A percentile compares a stretch with the other conserved stretches of the same genome.
These are phyloP conservation scores for Papilio elwesi DNA, from an alignment of 2,888 invertebrate species.

Conservation along the genomic window DNA sequence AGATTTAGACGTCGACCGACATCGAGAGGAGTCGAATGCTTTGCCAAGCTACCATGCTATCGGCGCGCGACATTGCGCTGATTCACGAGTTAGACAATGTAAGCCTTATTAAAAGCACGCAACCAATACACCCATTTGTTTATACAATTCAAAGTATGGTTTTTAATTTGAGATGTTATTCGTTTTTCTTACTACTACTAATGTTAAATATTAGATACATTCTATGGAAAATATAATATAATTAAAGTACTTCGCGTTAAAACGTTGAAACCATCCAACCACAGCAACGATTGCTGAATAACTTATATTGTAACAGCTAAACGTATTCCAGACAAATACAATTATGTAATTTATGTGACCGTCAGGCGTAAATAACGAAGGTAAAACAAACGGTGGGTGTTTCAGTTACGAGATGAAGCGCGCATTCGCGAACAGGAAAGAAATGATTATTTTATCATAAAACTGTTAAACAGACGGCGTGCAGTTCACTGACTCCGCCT, in stretches of 20 bases:
- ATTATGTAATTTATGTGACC: constrained; percentile 1
- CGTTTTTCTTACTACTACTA: background rate
- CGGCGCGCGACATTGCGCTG: constrained; percentile 32
- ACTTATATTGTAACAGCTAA: too few species aligned
- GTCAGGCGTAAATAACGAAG: background rate
- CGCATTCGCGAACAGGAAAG: constrained; percentile 46
- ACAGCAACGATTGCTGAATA: too few species aligned
- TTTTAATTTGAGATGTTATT: background rate
- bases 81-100: constrained; percentile 41
- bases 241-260: too few species aligned
- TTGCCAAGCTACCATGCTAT: constrained; percentile 26
- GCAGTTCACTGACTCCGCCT: constrained; percentile 80
- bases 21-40: constrained; percentile 46
- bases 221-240: background rate
- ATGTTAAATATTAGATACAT: background rate
- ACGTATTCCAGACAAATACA: background rate
- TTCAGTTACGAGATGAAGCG: constrained; percentile 25
- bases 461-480: constrained; percentile 77
- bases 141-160: constrained; percentile 13
- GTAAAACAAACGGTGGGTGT: constrained; percentile 20
- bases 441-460: constrained; percentile 75
- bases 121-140: constrained; percentile 14
- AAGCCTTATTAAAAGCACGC: constrained; percentile 37
- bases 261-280: too few species aligned
- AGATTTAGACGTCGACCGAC: constrained; percentile 44